These are phyloP conservation scores for Valencia hispanica DNA, from an alignment of 2,797 vertebrate species.

Conservation along the genomic window DNA sequence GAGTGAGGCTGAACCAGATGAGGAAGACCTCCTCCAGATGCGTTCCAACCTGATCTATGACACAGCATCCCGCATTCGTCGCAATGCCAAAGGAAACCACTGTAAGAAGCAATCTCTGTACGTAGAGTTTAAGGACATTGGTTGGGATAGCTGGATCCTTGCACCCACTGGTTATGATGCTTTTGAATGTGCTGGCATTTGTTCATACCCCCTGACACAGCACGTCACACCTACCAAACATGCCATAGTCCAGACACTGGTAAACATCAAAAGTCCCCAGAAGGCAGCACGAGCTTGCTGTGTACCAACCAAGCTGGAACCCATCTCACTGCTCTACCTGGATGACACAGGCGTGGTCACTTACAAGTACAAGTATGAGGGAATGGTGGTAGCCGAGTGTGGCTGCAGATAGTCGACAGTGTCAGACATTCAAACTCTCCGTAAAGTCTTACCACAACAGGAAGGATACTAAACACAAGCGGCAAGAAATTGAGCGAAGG, in stretches of 20 bases:
- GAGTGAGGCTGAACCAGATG: constrained; percentile 80
- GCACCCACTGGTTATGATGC: constrained; percentile 93
- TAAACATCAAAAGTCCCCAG: constrained; percentile 93
- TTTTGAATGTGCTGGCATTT: constrained; percentile 91
- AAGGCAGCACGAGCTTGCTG: constrained; percentile 93
- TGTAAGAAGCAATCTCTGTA: constrained; percentile 93
- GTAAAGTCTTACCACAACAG: constrained; percentile 58
- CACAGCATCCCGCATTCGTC: constrained; percentile 89
- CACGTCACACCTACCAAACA: constrained; percentile 97
- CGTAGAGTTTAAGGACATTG: constrained; percentile 98
- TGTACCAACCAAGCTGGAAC: constrained; percentile 95
- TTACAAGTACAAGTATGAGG: constrained; percentile 98
- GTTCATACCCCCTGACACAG: constrained; percentile 92
- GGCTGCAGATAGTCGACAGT: constrained; percentile 92
- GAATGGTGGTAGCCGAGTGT: constrained; percentile 96
- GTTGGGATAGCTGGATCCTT: constrained; percentile 99
- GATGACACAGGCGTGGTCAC: constrained; percentile 96
- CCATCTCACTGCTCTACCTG: constrained; percentile 96
- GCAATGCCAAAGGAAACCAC: constrained; percentile 94
- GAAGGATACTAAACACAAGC: constrained; percentile 39
- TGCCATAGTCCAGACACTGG: constrained; percentile 94
- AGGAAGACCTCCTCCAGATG: constrained; percentile 93
- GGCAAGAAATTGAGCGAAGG: constrained; percentile 31
- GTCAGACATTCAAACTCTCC: constrained; percentile 29
- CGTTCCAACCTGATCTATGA: constrained; percentile 97